A percentile compares a stretch with the other conserved stretches of the same genome.
These are phyloP conservation scores for Paguma larvata DNA, from an alignment of 2,797 vertebrate species.

Conservation along the genomic window DNA sequence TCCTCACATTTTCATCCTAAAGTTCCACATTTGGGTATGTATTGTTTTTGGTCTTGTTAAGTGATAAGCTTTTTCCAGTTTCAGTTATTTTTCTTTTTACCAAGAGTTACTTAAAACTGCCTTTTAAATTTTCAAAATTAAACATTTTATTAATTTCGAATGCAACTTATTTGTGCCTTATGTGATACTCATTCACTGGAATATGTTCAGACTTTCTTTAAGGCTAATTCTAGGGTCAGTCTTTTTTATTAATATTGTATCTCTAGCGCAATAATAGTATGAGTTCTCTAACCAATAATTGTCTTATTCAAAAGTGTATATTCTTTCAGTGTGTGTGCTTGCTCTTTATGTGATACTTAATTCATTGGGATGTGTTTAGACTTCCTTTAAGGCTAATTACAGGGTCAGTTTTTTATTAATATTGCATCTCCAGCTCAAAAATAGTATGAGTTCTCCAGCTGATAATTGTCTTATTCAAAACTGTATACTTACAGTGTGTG, in stretches of 20 bases:
- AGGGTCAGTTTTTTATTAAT: not conserved
- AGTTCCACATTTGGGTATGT: not conserved
- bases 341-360: not conserved
- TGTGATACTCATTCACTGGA: not conserved
- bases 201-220: slow-evolving; percentile 19
- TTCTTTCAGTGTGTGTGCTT: not conserved
- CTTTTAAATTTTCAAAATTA: slow-evolving; percentile 15
- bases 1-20: not conserved
- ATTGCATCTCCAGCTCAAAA: not conserved
- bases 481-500: not conserved
- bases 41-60: not conserved
- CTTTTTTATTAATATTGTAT: not conserved
- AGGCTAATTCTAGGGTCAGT: not conserved
- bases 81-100: slow-evolving; percentile 21
- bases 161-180: not conserved
- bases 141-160: slow-evolving; percentile 14
- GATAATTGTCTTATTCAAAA: not conserved
- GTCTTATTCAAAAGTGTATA: not conserved
- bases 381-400: slow-evolving; percentile 6
- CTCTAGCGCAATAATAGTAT: not conserved
- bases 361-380: not conserved
- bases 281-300: not conserved
- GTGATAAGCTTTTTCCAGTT: not conserved
- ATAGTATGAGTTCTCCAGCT: not conserved
- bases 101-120: not conserved